phyloP scores from a whole-genome alignment of 35 echinoderm and acorn worm genomes.

The Lytechinus pictus region DNA sequence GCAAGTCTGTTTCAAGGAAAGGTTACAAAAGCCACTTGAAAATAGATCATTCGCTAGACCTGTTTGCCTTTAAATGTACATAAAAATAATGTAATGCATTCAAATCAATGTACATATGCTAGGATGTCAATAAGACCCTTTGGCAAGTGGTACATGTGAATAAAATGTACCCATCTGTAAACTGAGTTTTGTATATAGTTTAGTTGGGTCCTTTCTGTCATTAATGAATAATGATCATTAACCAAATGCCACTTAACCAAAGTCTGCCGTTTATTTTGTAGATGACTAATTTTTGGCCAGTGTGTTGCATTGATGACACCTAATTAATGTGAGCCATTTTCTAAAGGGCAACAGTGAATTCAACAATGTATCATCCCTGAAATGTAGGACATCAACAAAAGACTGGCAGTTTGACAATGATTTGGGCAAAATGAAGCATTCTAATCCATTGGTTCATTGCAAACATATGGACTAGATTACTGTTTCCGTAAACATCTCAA shows the following conservation, averaged over 20 bases:
- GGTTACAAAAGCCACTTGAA: neutral
- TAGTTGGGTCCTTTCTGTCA: neutral
- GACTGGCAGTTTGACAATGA: neutral
- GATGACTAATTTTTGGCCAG: too few relatives aligned
- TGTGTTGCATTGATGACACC: neutral
- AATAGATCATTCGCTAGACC: neutral
- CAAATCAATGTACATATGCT: neutral
- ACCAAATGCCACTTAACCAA: too few relatives aligned
- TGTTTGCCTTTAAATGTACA: neutral
- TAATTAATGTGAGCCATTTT: conserved; percentile 7
- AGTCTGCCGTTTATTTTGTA: too few relatives aligned
- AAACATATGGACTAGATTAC: neutral
- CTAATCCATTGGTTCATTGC: neutral
- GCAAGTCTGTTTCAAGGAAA: neutral
- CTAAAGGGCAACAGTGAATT: neutral
- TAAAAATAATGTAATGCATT: neutral
- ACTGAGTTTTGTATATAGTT: too few relatives aligned
- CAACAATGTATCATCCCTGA: neutral
- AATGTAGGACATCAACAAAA: neutral
- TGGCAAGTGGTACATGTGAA: neutral
- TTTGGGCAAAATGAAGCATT: neutral
- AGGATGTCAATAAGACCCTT: neutral
- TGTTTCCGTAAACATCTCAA: neutral
- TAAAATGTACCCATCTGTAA: too few relatives aligned
- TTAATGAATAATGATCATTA: neutral